Evolutionary conservation across 2,888 invertebrate genomes (phyloP), one percentile per base, ranked within the genome.

Genomic region (Eugnorisma glareosa): DNA sequence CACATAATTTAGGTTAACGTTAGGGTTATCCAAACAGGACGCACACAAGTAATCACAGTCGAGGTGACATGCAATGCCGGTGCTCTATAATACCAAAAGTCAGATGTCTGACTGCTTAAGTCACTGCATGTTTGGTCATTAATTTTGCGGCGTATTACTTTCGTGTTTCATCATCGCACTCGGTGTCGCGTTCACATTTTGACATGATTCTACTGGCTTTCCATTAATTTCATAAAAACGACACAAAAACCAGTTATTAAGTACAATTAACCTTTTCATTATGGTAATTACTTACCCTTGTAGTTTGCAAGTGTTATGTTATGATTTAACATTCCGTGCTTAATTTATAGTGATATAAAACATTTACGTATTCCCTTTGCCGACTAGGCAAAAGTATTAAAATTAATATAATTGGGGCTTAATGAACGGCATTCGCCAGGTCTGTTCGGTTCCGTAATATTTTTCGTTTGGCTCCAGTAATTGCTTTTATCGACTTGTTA

Each of bases 241-340:
- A 75, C 82, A 82, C 77, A 59, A 69, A 81, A 86, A 90, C 88
- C 86, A 68, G 87, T 90, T 89, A 86, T 89, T 87, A 85, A 78
- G 82, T 69, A 79, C 86, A 83, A 89, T 90, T 90, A 90, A 90
- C 90, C 90, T 92, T 91, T 90, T 87, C 83, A 84, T 78, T 80
- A 72, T 61, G 37, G 51, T 81, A 81, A 86, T 89, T 86, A 88
- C 79, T 82, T 79, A 83, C 69, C 75, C 35, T 67, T 83, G 77
- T 87, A 81, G 77, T 83, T 79, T 73, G 79, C 77, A 81, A 86
- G 75, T 79, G 69, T 77, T 82, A 75, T 79, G 69, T 77, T 82
- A 75, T 78, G 66, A 69, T 81, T 88, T 82, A 59, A 75, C 68
- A 66, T 78, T 70, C 21, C 75, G 45, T 77, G 67, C 64, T 77